Percentiles rank a stretch among this genome's conserved stretches.
Conservation (phyloP, 2,113 vertebrate species). For the Hiodon tergisus region DNA sequence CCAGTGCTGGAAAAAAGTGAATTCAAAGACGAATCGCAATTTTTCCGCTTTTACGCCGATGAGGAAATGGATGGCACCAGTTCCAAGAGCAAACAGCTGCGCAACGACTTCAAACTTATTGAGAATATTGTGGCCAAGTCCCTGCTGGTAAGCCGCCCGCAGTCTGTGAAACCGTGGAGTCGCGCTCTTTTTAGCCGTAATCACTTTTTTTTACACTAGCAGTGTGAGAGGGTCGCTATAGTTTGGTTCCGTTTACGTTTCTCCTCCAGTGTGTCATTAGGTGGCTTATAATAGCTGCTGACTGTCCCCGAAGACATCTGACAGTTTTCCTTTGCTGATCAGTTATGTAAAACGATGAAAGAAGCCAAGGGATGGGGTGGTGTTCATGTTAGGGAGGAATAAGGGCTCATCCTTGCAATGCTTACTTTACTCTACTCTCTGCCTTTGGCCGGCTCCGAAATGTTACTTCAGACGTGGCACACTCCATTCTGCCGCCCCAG, state of each 20-base stretch:
- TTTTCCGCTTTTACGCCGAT: constrained; percentile 94
- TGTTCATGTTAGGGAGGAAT: no score
- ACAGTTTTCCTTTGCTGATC: neutral
- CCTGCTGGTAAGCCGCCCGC: constrained; percentile 74
- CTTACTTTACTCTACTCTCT: no score
- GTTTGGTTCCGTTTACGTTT: neutral
- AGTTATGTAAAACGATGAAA: neutral
- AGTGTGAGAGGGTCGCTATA: neutral
- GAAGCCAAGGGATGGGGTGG: neutral
- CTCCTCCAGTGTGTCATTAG: neutral
- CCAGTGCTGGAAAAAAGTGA: constrained; percentile 95
- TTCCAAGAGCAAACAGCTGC: constrained; percentile 83
- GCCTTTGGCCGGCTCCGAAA: no score
- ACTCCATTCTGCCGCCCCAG: no score
- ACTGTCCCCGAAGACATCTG: neutral
- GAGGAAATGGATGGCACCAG: constrained; percentile 93
- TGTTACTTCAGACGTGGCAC: no score
- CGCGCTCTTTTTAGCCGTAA: no score
- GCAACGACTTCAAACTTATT: constrained; percentile 89
- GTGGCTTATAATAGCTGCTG: neutral
- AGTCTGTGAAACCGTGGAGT: neutral
- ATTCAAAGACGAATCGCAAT: constrained; percentile 95
- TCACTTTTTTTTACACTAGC: neutral
- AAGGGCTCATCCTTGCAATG: no score
- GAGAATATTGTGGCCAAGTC: constrained; percentile 93